Evolutionary conservation across 2,888 invertebrate genomes (phyloP).

Genomic region (Pediacus dermestoides): DNA sequence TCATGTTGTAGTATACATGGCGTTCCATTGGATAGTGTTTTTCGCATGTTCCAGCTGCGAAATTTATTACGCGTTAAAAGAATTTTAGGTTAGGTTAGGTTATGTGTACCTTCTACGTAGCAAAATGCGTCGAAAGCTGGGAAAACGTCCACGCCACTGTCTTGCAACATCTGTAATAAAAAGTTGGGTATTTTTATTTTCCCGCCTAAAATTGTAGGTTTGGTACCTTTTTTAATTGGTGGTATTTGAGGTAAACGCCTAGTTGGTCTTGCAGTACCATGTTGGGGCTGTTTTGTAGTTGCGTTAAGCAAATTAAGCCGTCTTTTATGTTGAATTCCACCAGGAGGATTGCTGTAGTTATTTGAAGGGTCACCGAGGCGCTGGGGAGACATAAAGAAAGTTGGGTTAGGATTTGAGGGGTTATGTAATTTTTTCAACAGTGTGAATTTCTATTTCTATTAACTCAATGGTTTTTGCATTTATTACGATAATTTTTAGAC

Average conservation of each 20-base stretch:
- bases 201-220: background rate
- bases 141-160: slow-evolving; percentile 77
- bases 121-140: slow-evolving; percentile 74
- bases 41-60: slow-evolving; percentile 53
- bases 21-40: slow-evolving; percentile 71
- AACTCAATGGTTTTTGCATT: too few relatives aligned
- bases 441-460: too few relatives aligned
- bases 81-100: slow-evolving; percentile 9
- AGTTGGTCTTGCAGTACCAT: slow-evolving; percentile 59
- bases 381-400: too few relatives aligned
- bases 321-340: slow-evolving; percentile 54
- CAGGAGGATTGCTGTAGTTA: slow-evolving; percentile 57
- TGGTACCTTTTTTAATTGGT: slow-evolving; percentile 58
- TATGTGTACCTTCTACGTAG: slow-evolving; percentile 65
- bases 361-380: slow-evolving; percentile 54
- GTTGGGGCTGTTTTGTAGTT: slow-evolving; percentile 62
- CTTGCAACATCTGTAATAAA: slow-evolving; percentile 41
- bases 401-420: too few relatives aligned
- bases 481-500: too few relatives aligned
- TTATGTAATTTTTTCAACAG: too few relatives aligned
- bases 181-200: slow-evolving; percentile 3
- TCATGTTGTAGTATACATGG: slow-evolving; percentile 77
- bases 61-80: slow-evolving; percentile 9
- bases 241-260: slow-evolving; percentile 59
- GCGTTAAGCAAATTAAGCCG: slow-evolving; percentile 47